Base-by-base conservation (phyloP, 2,888 invertebrate species). In the Drosophila hawaiiensis region DNA sequence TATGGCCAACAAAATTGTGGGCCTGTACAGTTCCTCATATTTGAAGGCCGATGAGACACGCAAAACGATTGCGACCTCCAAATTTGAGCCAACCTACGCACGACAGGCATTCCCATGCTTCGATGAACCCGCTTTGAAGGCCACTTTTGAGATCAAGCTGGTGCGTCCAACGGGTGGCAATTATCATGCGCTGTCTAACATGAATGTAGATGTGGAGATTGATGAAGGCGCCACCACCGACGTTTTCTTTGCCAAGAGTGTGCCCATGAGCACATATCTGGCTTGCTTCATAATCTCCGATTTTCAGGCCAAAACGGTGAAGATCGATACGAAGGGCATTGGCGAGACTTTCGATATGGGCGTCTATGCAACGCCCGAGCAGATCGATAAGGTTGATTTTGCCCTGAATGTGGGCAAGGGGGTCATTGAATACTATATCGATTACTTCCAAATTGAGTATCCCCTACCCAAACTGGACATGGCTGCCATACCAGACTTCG, bases 41-140 rank as follows among this genome's bases (percentile, higher is more conserved):
- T 93, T 93, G 59, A 93, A 94, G 85, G 89, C 77, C 2, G 90
- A 92, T 62, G 92, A 92, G 5, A 78, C 65, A 2, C 79, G 74
- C 56, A 91, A 90, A 78, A 94, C 94, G 67, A 96, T 98, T 92
- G 97, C 97, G 7, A 97, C 98, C 0, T 97, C 98, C 22, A 98
- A 99, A 94, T 98, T 99, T 91, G 98, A 99, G 92, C 98, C 99
- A 0, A 98, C 98, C 0, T 97, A 97, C 93, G 98, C 99, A 0
- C 95, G 99, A 33, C 96, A 97, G 94, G 97, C 98, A 0, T 99
- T 97, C 91, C 99, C 99, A 0, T 99, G 99, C 92, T 98, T 99
- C 91, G 99, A 99, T 93, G 98, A 99, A 91, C 99, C 97, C 0
- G 96, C 96, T 43, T 96, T 98, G 92, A 99, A 99, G 94, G 97